These are phyloP conservation scores for Phacellophora camtschatica DNA, from an alignment of 30 jellyfish, hydroid and myxozoan genomes.

Conservation along the genomic window DNA sequence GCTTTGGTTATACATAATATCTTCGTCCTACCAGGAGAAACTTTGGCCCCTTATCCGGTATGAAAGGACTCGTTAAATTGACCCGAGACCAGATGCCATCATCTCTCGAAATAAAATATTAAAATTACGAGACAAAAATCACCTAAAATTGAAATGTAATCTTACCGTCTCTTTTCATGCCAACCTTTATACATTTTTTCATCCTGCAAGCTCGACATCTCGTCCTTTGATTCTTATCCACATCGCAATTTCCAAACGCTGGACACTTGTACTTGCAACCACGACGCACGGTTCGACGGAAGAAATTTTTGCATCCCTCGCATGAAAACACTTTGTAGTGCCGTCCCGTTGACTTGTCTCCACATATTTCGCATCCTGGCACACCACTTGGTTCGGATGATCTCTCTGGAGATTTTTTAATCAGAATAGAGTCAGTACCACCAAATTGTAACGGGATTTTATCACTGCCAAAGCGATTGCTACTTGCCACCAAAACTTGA, in stretches of 20 bases:
- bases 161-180: constrained; percentile 96
- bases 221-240: constrained; percentile 91
- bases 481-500: constrained; percentile 54
- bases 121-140: no score
- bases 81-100: no score
- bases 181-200: constrained; percentile 86
- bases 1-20: no score
- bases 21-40: no score
- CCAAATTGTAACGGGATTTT: neutral
- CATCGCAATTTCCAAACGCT: constrained; percentile 96
- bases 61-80: no score
- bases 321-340: constrained; percentile 94
- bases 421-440: neutral
- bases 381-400: constrained; percentile 27
- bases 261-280: constrained; percentile 88
- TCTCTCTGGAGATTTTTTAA: constrained; percentile 33
- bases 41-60: no score
- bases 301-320: constrained; percentile 97
- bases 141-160: no score
- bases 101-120: no score
- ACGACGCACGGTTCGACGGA: constrained; percentile 94
- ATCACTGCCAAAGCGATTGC: constrained; percentile 44
- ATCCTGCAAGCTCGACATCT: constrained; percentile 94
- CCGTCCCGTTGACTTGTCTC: constrained; percentile 93
- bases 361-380: constrained; percentile 78